Base-by-base conservation (phyloP, 2,797 vertebrate species). In the Eutrigla gurnardus region DNA sequence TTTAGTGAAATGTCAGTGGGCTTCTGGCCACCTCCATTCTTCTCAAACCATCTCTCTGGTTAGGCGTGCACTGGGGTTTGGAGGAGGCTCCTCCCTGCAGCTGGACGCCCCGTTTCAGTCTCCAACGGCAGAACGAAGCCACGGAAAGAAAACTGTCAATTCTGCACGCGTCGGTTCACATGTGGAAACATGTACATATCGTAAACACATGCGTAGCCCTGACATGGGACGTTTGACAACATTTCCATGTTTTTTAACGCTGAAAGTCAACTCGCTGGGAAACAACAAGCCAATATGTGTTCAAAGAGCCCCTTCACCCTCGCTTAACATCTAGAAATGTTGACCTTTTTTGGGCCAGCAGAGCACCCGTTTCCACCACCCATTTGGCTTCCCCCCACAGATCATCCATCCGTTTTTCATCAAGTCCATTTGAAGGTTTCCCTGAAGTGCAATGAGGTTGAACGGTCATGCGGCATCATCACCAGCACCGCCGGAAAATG, bases 391-490 rank as follows among this genome's bases (percentile, higher is more conserved):
- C 60, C 42, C 43, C 60, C 35, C 12, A 52, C 36, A 60, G 37
- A 67, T 73, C 77, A 58, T 77, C 70, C 37, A 47, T 60, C 43
- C 70, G 71, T 85, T 90, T 89, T 89, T 92, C 87, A 89, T 84
- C 85, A 55, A 3, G 70, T 90, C 86, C 70, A 69, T 82, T 84
- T 32, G 68, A 74, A 69, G 70, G 65, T 80, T 84, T 83, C 53
- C 77, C 89, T 88, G 46, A 87, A 80, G 85, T 80, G 83, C 81
- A 92, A 94, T 89, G 87, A 92, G 81, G 61, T 86, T 68, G 84
- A 93, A 91, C 86, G 69, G 57, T 69, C 75, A 46, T 25, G 60
- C 65, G 18, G 57, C 78, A 69, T 42, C 60, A 60, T 64, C 70
- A 32, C 54, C 36, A 36, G 12, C 67, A 40, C 18, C 77, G 17